Conservation (phyloP, 2,113 vertebrate species). For the Microcebus tavaratra region DNA sequence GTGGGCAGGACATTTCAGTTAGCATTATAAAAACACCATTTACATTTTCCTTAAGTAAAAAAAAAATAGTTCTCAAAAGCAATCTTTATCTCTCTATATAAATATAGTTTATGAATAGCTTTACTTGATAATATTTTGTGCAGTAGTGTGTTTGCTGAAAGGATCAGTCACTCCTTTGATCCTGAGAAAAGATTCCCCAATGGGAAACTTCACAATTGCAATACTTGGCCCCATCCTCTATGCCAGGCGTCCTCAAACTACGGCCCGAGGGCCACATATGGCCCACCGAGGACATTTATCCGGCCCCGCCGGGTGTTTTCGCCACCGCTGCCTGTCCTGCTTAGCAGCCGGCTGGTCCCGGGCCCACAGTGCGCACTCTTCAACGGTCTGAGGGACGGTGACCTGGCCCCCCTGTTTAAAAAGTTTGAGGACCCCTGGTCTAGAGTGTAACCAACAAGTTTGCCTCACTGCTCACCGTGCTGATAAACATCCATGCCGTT, state of each 20-base stretch:
- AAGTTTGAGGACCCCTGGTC: too few relatives aligned
- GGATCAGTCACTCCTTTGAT: not conserved
- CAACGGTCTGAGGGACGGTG: too few relatives aligned
- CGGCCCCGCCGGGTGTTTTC: too few relatives aligned
- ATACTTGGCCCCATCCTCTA: not conserved
- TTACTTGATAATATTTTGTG: not conserved
- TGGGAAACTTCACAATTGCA: not conserved
- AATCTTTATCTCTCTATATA: not conserved
- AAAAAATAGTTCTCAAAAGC: not conserved
- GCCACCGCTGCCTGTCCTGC: too few relatives aligned
- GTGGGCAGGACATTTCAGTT: not conserved
- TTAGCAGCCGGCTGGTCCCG: too few relatives aligned
- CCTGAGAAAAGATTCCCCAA: not conserved
- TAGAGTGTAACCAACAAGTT: not conserved
- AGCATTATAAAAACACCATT: not conserved
- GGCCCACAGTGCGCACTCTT: too few relatives aligned
- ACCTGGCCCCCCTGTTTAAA: too few relatives aligned
- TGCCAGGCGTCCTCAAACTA: too few relatives aligned
- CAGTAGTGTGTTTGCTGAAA: not conserved
- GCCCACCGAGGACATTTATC: too few relatives aligned
- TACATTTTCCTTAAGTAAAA: conserved; percentile 18
- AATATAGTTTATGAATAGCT: not conserved
- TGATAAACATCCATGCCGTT: not conserved
- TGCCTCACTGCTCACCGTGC: not conserved
- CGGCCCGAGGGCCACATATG: too few relatives aligned